Evolutionary conservation across 1,140 invertebrate genomes (phyloP), one percentile per base, ranked within the genome.

Genomic region (Magallana ariakensis): DNA sequence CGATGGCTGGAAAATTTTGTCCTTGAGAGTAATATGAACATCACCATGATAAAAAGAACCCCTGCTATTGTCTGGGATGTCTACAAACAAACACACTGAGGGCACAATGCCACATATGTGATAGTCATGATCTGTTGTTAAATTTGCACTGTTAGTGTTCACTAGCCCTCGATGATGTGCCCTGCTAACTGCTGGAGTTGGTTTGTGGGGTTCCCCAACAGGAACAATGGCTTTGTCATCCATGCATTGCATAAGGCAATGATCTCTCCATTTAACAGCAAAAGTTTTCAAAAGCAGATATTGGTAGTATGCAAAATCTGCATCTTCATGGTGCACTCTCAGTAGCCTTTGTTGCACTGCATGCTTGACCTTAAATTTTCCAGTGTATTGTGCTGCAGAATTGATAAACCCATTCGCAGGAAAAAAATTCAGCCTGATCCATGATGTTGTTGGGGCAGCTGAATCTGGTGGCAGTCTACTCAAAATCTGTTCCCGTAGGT

Each of bases 161-260:
- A 80, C 89, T 54, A 90, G 19, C 8, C 75, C 56, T 46, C 70
- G 82, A 62, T 88, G 81, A 11, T 75, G 60, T 16, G 60, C 87
- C 10, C 83, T 22, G 8, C 80, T 75, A 33, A 87, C 89, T 62
- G 85, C 88, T 70, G 81, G 84, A 46, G 87, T 54, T 13, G 53
- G 56, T 13, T 13, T 15, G 15, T 80, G 60, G 8, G 87, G 88
- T n/a, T 89, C 88, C n/a, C 90, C 86, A 15, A 66, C 54, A 56
- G 84, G 80, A 4, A 89, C 62, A 57, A 89, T 91, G 53, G 87
- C 87, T 46, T 89, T 91, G 85, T 89, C 89, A 89, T 91, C 89
- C 53, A 85, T 80, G 75, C 83, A 90, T 10, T 86, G 22, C 46
- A 90, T 7, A 60, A 7, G 15, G 66, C 62, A 88, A 13, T 11